Conservation (phyloP, 1,140 invertebrate species). For the Neodiprion fabricii region DNA sequence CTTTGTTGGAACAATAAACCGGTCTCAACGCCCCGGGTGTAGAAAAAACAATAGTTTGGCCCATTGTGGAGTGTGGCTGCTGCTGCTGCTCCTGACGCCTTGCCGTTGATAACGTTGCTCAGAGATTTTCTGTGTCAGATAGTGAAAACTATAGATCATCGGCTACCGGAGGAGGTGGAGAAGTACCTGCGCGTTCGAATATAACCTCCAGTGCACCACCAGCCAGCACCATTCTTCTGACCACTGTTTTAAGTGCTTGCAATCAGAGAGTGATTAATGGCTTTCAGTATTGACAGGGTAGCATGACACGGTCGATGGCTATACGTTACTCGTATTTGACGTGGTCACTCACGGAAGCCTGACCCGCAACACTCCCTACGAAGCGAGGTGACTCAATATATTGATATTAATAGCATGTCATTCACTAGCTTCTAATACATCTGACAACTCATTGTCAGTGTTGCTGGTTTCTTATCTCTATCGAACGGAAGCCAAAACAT, state of each 20-base stretch:
- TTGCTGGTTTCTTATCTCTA: too few species aligned
- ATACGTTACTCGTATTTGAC: neutral
- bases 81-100: neutral
- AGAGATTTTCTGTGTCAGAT: neutral
- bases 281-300: constrained; percentile 2
- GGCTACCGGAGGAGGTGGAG: neutral
- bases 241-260: neutral
- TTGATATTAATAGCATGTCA: neutral
- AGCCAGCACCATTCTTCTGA: neutral
- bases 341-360: neutral
- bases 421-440: neutral
- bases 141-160: neutral
- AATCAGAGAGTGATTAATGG: constrained; percentile 7
- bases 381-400: neutral
- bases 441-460: too few species aligned
- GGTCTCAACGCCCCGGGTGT: neutral
- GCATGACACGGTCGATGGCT: neutral
- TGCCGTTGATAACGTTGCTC: neutral
- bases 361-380: neutral
- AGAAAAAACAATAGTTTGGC: neutral
- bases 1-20: constrained; percentile 3
- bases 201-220: neutral
- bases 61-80: neutral
- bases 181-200: neutral
- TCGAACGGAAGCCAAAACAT: too few species aligned